A percentile compares a stretch with the other conserved stretches of the same genome.
Conservation (phyloP, 2,888 invertebrate species). For the Pseudolycoriella hygida region DNA sequence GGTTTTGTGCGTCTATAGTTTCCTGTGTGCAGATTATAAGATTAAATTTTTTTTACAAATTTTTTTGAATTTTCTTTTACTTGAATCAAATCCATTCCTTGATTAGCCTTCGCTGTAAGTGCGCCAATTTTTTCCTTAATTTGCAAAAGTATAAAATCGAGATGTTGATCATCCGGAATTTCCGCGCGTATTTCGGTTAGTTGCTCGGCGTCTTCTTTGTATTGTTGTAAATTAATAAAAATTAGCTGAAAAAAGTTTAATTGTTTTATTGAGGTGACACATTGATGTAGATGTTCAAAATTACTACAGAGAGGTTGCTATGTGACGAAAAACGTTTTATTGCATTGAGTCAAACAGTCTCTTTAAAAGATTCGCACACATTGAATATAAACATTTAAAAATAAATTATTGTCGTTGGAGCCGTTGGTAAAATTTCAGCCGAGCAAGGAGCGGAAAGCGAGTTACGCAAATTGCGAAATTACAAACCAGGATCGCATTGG, state of each 20-base stretch:
- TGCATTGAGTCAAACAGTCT: too few species aligned
- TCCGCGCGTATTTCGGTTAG: conserved; percentile 43
- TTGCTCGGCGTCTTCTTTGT: conserved; percentile 45
- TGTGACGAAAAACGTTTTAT: too few species aligned
- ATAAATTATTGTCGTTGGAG: too few species aligned
- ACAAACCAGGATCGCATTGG: too few species aligned
- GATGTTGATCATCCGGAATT: conserved; percentile 40
- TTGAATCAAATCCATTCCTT: conserved; percentile 37
- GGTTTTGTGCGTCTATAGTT: conserved; percentile 34
- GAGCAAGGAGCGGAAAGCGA: too few species aligned
- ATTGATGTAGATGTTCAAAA: too few species aligned
- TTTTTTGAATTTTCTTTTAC: conserved; percentile 16
- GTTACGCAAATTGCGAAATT: too few species aligned
- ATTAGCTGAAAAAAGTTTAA: conserved; percentile 40
- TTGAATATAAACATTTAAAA: too few species aligned
- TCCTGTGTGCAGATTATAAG: conserved; percentile 22
- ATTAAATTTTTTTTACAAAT: neutral
- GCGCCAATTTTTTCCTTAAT: conserved; percentile 46
- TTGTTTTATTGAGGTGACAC: neutral
- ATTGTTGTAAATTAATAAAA: conserved; percentile 45
- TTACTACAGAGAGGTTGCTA: too few species aligned
- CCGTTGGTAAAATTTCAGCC: too few species aligned
- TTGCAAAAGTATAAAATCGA: conserved; percentile 32
- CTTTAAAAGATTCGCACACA: too few species aligned
- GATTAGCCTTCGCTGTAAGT: conserved; percentile 48